Evolutionary conservation across 2,888 invertebrate genomes (phyloP).

Genomic region (Poecilobothrus nobilitatus): DNA sequence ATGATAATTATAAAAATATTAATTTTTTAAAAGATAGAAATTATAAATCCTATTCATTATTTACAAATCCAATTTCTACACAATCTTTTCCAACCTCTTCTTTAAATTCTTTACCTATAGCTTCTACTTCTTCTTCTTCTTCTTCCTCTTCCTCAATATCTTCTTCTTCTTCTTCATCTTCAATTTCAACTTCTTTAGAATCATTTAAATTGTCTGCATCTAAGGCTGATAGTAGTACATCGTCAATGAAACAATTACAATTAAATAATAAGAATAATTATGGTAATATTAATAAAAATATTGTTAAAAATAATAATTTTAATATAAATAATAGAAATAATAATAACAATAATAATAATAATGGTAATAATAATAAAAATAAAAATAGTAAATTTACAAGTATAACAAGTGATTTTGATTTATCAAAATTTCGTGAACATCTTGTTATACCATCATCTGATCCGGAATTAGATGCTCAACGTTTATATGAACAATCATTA

Average conservation of each 20-base stretch:
- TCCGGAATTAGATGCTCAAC: constrained; percentile 41
- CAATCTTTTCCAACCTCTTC: neutral
- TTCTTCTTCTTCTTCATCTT: neutral
- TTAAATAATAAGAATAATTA: neutral
- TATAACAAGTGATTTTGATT: constrained; percentile 14
- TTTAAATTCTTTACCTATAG: neutral
- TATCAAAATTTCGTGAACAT: constrained; percentile 33
- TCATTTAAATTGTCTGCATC: neutral
- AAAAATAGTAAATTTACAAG: constrained; percentile 26
- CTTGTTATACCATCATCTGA: constrained; percentile 40
- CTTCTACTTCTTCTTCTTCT: neutral
- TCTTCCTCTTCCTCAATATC: neutral
- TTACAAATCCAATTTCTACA: neutral
- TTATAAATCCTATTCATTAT: neutral
- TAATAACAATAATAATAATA: neutral
- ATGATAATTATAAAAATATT: constrained; percentile 14
- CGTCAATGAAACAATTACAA: neutral
- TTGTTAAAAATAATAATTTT: neutral
- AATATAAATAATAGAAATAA: neutral
- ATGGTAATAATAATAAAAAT: neutral
- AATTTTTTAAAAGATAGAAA: neutral
- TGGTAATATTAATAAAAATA: neutral
- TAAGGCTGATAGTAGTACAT: neutral
- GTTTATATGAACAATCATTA: constrained; percentile 40
- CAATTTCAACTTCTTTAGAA: neutral